Evolutionary conservation across 1,140 invertebrate genomes (phyloP), one percentile per base, ranked within the genome.

Genomic region (Zaprionus tsacasi): DNA sequence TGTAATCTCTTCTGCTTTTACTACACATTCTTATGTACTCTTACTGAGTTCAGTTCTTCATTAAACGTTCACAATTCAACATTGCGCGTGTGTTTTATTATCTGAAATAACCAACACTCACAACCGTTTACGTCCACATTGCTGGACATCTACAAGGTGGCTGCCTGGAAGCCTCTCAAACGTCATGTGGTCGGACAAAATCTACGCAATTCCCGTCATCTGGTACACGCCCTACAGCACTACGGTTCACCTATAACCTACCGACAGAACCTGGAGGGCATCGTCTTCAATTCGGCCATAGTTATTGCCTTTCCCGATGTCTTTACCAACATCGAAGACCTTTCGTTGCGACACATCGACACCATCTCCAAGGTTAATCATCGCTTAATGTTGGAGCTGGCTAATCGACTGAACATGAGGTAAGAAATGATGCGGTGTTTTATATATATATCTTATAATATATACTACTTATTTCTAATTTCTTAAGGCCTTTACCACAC

Each of bases 281-380:
- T 90, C 30, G 80, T 83, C 0, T 91, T 92, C 25, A 91, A 89
- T 27, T 66, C 88, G 6, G 89, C 73, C 13, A 70, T 92, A 15
- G 91, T 92, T 1, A 90, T 92, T 48, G 91, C 89, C n/a, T 92
- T 92, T 81, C 92, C 92, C 3, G 92, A 92, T 77, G n/a, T 90
- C 2, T 92, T 93, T 52, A 91, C 80, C 33, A 70, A 81, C 43
- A 82, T 92, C 13, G 79, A 92, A 13, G 94, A 94, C 75, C 72
- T 94, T 35, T 91, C 83, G 4, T 65, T 93, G 59, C 79, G 93
- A 0, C 93, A 94, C 55, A 93, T 94, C 25, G 93, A 94, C 43
- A 93, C 93, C 1, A 94, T 93, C 63, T 93, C 94, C 0, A 94
- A 94, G 64, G 80, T 94, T 0, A 94, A 93, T 57, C 93, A 94